Evolutionary conservation across 2,888 invertebrate genomes (phyloP).

Genomic region (Nipponacmea schrenckii): DNA sequence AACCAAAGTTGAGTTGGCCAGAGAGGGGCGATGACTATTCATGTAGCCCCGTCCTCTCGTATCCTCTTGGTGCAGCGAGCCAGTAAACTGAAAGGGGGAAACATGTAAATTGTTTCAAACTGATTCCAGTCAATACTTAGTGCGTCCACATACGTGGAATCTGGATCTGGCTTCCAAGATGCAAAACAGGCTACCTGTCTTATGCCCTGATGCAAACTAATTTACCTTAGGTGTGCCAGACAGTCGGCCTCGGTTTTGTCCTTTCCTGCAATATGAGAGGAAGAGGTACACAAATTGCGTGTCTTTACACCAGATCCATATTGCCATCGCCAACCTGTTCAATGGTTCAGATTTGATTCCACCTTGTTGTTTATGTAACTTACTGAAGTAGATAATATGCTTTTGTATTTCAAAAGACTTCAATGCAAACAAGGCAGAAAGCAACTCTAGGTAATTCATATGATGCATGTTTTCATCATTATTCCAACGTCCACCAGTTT

Average conservation of each 20-base stretch:
- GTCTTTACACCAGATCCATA: slow-evolving; percentile 24
- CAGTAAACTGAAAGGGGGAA: too few species aligned
- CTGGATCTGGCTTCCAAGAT: too few species aligned
- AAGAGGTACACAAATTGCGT: slow-evolving; percentile 24
- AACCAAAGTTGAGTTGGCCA: too few species aligned
- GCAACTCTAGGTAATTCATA: not conserved
- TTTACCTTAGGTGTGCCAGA: slow-evolving; percentile 17
- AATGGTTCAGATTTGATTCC: slow-evolving; percentile 16
- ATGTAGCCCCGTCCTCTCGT: too few species aligned
- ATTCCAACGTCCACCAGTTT: not conserved
- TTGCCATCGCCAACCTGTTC: slow-evolving; percentile 26
- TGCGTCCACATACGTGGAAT: too few species aligned
- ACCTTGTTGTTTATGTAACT: slow-evolving; percentile 25
- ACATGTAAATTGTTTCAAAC: too few species aligned
- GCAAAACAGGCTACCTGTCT: slow-evolving; percentile 19
- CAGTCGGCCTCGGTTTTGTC: slow-evolving; percentile 25
- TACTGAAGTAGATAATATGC: slow-evolving; percentile 22
- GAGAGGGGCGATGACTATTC: too few species aligned
- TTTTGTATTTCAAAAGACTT: not conserved
- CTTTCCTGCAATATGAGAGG: too few species aligned
- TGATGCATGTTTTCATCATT: not conserved
- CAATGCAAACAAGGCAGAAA: not conserved
- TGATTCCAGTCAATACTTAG: too few species aligned
- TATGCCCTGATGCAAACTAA: slow-evolving; percentile 27
- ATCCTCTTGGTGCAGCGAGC: too few species aligned